A percentile compares a stretch with the other conserved stretches of the same genome.
These are phyloP conservation scores for Dicentrarchus labrax DNA, from an alignment of 2,113 vertebrate genomes.

Conservation along the genomic window DNA sequence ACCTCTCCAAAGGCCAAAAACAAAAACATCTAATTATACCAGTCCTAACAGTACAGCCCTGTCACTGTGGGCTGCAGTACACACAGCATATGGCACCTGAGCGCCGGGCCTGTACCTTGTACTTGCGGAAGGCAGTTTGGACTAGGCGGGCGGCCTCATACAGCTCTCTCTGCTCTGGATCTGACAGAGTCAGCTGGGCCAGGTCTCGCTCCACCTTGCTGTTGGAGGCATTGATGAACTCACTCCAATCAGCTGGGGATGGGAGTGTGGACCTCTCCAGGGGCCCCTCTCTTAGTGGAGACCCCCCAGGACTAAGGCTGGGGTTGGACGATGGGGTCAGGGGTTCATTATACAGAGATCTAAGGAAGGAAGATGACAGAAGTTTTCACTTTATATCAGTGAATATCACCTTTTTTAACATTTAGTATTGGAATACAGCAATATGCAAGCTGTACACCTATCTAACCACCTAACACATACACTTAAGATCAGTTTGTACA, in stretches of 20 bases:
- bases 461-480: neutral
- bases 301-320: constrained; percentile 93
- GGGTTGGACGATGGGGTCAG: constrained; percentile 93
- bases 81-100: constrained; percentile 61
- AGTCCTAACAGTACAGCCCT: constrained; percentile 31
- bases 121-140: constrained; percentile 98
- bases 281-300: constrained; percentile 89
- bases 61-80: constrained; percentile 37
- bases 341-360: constrained; percentile 93
- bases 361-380: constrained; percentile 64
- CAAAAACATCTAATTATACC: constrained; percentile 39
- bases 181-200: constrained; percentile 97
- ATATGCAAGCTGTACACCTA: neutral
- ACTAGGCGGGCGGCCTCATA: constrained; percentile 98
- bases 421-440: neutral
- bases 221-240: constrained; percentile 96
- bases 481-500: neutral
- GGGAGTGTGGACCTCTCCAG: constrained; percentile 93
- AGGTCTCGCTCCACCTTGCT: constrained; percentile 97
- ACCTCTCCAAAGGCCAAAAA: constrained; percentile 25
- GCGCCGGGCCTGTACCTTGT: constrained; percentile 89
- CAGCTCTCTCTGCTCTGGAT: constrained; percentile 97
- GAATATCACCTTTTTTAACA: too few species aligned
- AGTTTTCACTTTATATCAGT: neutral
- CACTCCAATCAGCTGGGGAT: constrained; percentile 95